Base-by-base conservation (phyloP, 23 tunicate genomes). In the Halocynthia aurantium region DNA sequence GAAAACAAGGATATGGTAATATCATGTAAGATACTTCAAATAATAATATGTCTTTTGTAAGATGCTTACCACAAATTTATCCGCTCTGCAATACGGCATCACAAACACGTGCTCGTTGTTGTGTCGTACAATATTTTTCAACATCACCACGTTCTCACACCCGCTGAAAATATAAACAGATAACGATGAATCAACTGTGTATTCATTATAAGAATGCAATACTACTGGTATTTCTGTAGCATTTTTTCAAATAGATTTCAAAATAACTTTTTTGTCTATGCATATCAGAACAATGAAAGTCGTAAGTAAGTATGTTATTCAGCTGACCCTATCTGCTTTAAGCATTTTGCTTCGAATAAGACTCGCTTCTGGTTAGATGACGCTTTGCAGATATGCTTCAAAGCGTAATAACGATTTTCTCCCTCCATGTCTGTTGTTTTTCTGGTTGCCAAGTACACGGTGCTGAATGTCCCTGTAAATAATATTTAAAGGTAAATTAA, bases 391-490 rank as follows among this genome's bases (percentile, higher is more conserved):
- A 91, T 81, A 57, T 91, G 97, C 70, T 91, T 91, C 57, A 91
- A 53, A 51, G 97, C 97, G 72, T 52, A 91, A 19, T 77, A 66
- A 6, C 77, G 75, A 31, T 78, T 75, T 6, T 80, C 44, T 6
- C 73, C 86, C 13, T 84, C 87, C 0, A 75, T 52, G 22, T 74
- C 62, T 10, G n/a, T 22, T 53, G 55, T 62, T 6, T 77, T 77
- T 10, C 70, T 51, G 11, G 73, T 81, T 18, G 97, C 97, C 81
- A 85, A 78, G 78, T 79, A 85, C 8, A 91, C 97, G 77, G 79
- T 91, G 80, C 97, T 91, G 81, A 91, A 91, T n/a, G 97, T 91
- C 7, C 96, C 96, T 89, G 79, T 6, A 57, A 84, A 66, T 18
- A 18, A 15, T 13, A 58, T 13, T 13, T n/a, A 58, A 58, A n/a